Evolutionary conservation across 2,888 invertebrate genomes (phyloP).

Genomic region (Drosophila mulleri): DNA sequence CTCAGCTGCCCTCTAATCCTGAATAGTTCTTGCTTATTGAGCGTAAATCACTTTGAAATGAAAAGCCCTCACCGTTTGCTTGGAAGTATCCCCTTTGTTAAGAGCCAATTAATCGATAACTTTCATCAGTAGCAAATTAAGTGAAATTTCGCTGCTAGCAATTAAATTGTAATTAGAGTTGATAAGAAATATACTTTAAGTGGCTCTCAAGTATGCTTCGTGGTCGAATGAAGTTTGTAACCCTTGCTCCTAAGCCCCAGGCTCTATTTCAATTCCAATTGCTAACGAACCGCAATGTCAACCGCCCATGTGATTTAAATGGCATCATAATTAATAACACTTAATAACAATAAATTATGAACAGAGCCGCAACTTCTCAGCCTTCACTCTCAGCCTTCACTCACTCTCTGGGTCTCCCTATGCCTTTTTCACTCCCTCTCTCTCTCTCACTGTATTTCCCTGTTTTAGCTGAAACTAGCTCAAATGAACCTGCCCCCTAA

Average conservation of each 20-base stretch:
- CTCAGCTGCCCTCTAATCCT: background rate
- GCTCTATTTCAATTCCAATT: background rate
- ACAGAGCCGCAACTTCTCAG: slow-evolving; percentile 26
- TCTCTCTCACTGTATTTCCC: too few relatives aligned
- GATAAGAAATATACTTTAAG: background rate
- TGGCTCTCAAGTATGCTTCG: background rate
- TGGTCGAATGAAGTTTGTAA: background rate
- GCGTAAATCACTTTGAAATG: background rate
- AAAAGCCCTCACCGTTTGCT: too few relatives aligned
- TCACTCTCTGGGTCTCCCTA: background rate
- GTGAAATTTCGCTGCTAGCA: background rate
- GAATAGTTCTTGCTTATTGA: background rate
- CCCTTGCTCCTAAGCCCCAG: background rate
- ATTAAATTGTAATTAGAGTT: slow-evolving; percentile 8
- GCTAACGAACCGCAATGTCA: slow-evolving; percentile 31
- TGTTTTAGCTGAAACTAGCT: slow-evolving; percentile 4
- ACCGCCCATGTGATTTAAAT: slow-evolving; percentile 35
- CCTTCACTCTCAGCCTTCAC: background rate
- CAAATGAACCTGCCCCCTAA: slow-evolving; percentile 13
- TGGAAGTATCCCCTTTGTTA: background rate
- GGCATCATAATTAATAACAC: slow-evolving; percentile 74
- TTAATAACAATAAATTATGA: slow-evolving; percentile 74
- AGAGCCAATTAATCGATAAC: background rate
- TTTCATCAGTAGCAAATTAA: background rate
- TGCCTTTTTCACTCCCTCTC: background rate